Base-by-base conservation (phyloP, 2,888 invertebrate genomes). In the Hyppa rectilinea region DNA sequence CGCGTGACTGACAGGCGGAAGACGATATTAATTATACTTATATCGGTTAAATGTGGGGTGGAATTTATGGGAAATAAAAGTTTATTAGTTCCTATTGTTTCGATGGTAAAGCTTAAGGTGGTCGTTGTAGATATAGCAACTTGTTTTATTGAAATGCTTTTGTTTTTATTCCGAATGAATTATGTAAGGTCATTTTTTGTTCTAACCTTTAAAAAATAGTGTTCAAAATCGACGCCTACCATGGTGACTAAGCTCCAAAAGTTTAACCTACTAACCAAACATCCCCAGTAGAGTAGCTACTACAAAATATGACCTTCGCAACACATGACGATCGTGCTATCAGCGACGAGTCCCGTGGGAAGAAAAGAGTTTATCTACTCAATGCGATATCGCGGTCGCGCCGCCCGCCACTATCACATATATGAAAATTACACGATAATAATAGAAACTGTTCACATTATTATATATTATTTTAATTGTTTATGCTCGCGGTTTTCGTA, bases 1-100 rank as follows among this genome's bases (percentile, higher is more conserved):
- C 86, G 94, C 95, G 94, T 95, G 94, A 92, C 92, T 85, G 86
- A 87, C 88, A 79, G 86, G 86, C 90, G 91, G 93, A 92, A 91
- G 92, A 90, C 89, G 88, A 87, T 89, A 91, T 91, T 91, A 91
- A 91, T 92, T 91, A 90, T 84, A n/a, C n/a, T n/a, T n/a, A 77
- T 77, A 81, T 82, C 72, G 74, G 79, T 82, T 86, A 81, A 75
- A 71, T 80, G 74, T 83, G 81, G 87, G 87, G 87, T 78, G 67
- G 76, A 77, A 79, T 67, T 75, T 80, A 73, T 82, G 78, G 78
- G 66, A 81, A 80, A 76, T 77, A 67, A 84, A 85, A 81, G 76
- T 81, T 84, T 80, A 85, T 61, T 67, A 43, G 49, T 67, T n/a
- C n/a, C n/a, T n/a, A 60, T 56, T 78, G 69, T 70, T 72, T 56